phyloP scores from a whole-genome alignment of 1,140 invertebrate genomes.

The Drosophila chauvacae region DNA sequence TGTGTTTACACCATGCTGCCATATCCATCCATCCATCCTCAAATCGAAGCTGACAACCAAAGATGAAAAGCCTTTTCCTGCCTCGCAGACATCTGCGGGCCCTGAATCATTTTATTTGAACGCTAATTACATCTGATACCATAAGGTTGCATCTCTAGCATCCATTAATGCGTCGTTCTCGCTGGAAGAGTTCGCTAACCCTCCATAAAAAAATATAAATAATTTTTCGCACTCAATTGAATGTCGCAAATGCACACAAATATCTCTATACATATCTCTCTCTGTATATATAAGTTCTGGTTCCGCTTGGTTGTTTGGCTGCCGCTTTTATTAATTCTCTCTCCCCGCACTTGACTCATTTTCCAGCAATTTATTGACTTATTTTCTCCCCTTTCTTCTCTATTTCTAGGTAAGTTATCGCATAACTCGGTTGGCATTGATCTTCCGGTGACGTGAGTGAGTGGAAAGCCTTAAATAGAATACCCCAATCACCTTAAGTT shows the following conservation, averaged over 20 bases:
- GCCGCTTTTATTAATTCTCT: conserved; percentile 23
- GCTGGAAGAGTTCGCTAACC: conserved; percentile 50
- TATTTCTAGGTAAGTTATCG: conserved; percentile 70
- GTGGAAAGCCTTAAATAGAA: conserved; percentile 45
- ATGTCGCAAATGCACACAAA: conserved; percentile 37
- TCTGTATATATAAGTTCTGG: conserved; percentile 22
- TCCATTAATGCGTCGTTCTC: conserved; percentile 28
- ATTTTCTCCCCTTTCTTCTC: conserved; percentile 31
- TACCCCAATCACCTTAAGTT: conserved; percentile 13
- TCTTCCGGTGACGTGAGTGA: conserved; percentile 48
- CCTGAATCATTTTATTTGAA: conserved; percentile 56
- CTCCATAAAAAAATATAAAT: conserved; percentile 43
- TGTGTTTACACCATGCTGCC: conserved; percentile 34
- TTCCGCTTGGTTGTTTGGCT: conserved; percentile 50
- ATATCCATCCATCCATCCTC: conserved; percentile 15
- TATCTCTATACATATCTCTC: neutral
- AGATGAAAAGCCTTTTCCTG: conserved; percentile 41
- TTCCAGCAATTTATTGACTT: conserved; percentile 53
- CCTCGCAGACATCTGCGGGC: conserved; percentile 22
- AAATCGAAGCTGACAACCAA: conserved; percentile 33
- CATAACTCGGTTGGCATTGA: conserved; percentile 23
- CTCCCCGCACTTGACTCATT: conserved; percentile 42
- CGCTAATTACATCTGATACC: conserved; percentile 39
- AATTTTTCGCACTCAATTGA: conserved; percentile 71
- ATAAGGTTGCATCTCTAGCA: conserved; percentile 31